Base-by-base conservation (phyloP, 2,113 vertebrate species). In the Alectura lathami region DNA sequence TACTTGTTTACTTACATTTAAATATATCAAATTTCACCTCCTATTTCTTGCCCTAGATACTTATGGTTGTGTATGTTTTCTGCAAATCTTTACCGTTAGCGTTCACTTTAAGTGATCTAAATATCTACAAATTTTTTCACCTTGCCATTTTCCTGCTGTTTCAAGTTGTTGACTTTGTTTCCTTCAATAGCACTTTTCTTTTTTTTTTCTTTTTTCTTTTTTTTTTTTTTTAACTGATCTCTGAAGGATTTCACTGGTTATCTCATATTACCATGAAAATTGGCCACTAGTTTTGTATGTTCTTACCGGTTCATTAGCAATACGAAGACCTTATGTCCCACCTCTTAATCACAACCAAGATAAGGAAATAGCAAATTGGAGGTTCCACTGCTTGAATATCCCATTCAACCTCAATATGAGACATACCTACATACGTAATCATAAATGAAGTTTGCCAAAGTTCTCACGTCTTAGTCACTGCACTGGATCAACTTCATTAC, bases 1-100 rank as follows among this genome's bases (percentile, higher is more conserved):
- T 48, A 0, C 0, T 0, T 3, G 2, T 67, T 84, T 78, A 36
- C 26, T 73, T 14, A 32, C 4, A 24, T 40, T 48, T 48, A 50
- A 24, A 47, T 34, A 50, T 27, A 27, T 27, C 26, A 18, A 26
- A 68, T 68, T 68, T 48, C 12, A 36, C 50, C 32, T 68, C 45
- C n/a, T n/a, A 21, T 50, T 67, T 78, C 30, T 74, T 9, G 4
- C 4, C 3, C 2, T 5, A 84, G 21, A 40, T 6, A 81, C 1
- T 3, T 12, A n/a, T 4, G 1, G 20, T 34, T 77, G 18, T 14
- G 50, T 72, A 7, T 5, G 18, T 67, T 59, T 91, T 12, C 69
- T 59, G 18, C 27, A 63, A 78, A 87, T 18, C 1, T 50, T 59
- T 9, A 18, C 6, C 50, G 29, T 32, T 18, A 75, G 2, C 3